Evolutionary conservation across 35 echinoderm and acorn worm species (phyloP), one percentile per base, ranked within the genome.

Genomic region (Heliocidaris tuberculata): DNA sequence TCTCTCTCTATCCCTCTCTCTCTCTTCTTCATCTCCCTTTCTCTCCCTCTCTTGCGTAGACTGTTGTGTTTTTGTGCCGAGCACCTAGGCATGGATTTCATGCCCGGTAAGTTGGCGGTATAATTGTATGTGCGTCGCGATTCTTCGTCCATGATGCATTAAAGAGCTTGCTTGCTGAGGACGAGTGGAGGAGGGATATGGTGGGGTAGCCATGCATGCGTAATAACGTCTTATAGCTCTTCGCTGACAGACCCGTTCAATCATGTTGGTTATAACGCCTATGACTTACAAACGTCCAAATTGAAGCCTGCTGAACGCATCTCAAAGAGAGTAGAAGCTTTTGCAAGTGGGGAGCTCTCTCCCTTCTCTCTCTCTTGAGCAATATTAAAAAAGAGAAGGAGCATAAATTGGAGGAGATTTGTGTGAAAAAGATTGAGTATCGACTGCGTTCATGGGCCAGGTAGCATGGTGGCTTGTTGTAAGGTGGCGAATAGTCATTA

Each of bases 171-270:
- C 86, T 48, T 42, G 86, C 86, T 21, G 31, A 48, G 86, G 86
- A 11, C 13, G 86, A 88, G 47, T 12, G 47, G 47, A 88, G 85
- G 86, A 48, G 86, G 86, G 86, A 88, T 88, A 88, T 88, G 86
- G 86, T 88, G 86, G 86, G 7, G 31, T 29, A 29, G 86, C 86
- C 86, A 88, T 88, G 86, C 86, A 88, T 88, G 86, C 86, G 31
- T 32, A 88, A 48, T 88, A 88, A 88, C 86, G 47, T 88, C 86
- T 88, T 88, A 88, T 88, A 88, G 30, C 86, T 27, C 86, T 88
- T 9, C 47, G 86, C 86, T 88, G 86, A 88, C 86, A 88, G 86
- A 48, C 86, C 86, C 86, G 9, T 88, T 88, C 47, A 88, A 88
- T 88, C 47, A 70, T 27, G 24, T 70, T 70, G 60, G 60, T 70